Conservation (phyloP, 2,113 vertebrate genomes). For the Ptyas mucosa region DNA sequence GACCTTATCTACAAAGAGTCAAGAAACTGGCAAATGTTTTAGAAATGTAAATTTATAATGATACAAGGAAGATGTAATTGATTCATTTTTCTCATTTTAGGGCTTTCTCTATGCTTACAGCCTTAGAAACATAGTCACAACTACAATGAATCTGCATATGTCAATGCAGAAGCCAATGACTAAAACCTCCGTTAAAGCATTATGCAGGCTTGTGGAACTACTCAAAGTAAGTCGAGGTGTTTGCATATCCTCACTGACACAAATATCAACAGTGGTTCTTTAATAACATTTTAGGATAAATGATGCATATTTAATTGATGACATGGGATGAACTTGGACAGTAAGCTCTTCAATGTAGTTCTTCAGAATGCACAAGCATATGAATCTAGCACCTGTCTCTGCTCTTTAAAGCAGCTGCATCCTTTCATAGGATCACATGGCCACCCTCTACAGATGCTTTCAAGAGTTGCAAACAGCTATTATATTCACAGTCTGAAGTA, state of each 20-base stretch:
- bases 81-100: slow-evolving; percentile 61
- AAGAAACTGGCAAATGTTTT: neutral
- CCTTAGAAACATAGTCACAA: slow-evolving; percentile 93
- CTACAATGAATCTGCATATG: slow-evolving; percentile 98
- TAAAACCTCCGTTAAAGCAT: slow-evolving; percentile 93
- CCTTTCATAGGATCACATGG: neutral
- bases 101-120: slow-evolving; percentile 95
- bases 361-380: neutral
- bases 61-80: neutral
- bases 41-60: neutral
- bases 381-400: neutral
- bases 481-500: neutral
- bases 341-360: neutral
- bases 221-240: slow-evolving; percentile 80
- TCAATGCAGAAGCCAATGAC: slow-evolving; percentile 98
- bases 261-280: neutral
- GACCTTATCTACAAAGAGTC: neutral
- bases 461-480: neutral
- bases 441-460: neutral
- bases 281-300: neutral
- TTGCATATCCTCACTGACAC: neutral
- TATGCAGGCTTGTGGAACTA: slow-evolving; percentile 91
- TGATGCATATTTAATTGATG: neutral
- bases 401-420: neutral
- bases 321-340: neutral